phyloP scores from a whole-genome alignment of 2,888 invertebrate species.

The Pyrocoelia pectoralis region DNA sequence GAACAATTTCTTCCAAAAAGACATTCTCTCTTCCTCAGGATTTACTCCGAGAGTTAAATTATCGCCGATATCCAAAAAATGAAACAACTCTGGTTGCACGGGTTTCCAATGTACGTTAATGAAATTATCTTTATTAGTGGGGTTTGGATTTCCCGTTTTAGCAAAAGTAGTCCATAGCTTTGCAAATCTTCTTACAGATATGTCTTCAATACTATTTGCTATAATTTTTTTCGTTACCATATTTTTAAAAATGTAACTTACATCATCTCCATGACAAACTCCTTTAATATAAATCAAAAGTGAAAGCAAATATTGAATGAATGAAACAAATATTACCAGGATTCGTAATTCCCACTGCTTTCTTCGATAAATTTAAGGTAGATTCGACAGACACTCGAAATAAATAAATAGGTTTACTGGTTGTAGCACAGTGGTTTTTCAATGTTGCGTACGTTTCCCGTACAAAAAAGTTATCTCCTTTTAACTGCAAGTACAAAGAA shows the following conservation, averaged over 20 bases:
- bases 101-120: constrained; percentile 40
- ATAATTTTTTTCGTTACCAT: constrained; percentile 33
- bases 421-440: constrained; percentile 43
- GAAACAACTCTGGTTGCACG: constrained; percentile 23
- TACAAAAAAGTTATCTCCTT: constrained; percentile 51
- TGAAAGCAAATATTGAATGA: neutral
- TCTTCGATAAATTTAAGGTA: constrained; percentile 39
- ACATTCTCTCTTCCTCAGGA: constrained; percentile 41
- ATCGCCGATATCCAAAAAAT: constrained; percentile 43
- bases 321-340: constrained; percentile 40
- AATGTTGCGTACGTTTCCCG: constrained; percentile 43
- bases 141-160: constrained; percentile 38
- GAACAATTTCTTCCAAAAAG: constrained; percentile 44
- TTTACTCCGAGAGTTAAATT: constrained; percentile 39
- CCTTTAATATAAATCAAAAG: constrained; percentile 36
- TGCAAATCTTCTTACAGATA: constrained; percentile 40
- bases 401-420: constrained; percentile 48
- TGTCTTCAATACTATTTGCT: constrained; percentile 39
- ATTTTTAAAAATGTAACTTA: constrained; percentile 48
- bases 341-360: constrained; percentile 36
- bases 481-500: constrained; percentile 50
- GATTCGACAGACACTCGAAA: constrained; percentile 49
- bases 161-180: constrained; percentile 51
- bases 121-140: constrained; percentile 22
- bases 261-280: constrained; percentile 47